Conservation (phyloP, 2,113 vertebrate species). For the Bubo scandiacus region DNA sequence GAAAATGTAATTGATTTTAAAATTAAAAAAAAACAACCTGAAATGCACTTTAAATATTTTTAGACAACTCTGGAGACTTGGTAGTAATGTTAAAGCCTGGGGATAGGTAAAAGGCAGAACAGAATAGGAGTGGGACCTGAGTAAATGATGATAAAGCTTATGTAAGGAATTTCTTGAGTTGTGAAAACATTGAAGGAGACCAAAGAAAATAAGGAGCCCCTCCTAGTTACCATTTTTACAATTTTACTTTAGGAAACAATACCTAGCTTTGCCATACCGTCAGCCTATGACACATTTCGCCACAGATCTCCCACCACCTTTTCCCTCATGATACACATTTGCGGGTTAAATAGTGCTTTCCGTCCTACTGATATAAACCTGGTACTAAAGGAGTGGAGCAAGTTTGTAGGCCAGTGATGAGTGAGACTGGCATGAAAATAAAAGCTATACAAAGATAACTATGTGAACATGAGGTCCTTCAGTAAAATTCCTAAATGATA, state of each 20-base stretch:
- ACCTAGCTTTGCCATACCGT: neutral
- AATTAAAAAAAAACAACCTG: neutral
- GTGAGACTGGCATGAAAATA: neutral
- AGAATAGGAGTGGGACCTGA: neutral
- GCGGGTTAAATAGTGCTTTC: neutral
- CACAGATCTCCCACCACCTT: neutral
- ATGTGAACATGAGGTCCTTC: neutral
- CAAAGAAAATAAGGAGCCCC: neutral
- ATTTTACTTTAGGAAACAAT: neutral
- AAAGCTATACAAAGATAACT: neutral
- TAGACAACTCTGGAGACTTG: neutral
- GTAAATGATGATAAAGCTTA: neutral
- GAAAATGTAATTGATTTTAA: neutral
- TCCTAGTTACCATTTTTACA: neutral
- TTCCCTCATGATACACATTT: neutral
- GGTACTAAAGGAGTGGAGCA: neutral
- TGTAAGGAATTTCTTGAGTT: neutral
- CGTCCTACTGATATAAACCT: neutral
- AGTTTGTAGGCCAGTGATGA: neutral
- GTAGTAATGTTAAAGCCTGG: neutral
- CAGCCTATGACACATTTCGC: fast-evolving
- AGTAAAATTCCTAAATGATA: neutral
- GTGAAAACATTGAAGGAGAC: neutral
- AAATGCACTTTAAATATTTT: neutral
- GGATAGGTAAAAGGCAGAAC: neutral